Conservation (phyloP, 1,140 invertebrate species). For the Grapholita molesta region DNA sequence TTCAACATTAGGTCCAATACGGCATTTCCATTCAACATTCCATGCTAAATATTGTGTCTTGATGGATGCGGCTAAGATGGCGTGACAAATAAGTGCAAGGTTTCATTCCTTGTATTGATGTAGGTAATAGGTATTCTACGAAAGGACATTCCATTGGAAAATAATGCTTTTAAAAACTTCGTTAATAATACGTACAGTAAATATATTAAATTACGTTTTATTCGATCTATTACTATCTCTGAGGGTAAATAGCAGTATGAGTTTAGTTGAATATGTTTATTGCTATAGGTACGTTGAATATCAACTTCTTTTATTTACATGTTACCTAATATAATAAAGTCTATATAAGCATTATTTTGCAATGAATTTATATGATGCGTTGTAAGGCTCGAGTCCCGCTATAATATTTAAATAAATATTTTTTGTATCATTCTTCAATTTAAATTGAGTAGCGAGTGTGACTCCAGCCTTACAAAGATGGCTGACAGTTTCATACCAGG, state of each 20-base stretch:
- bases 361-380: conserved; percentile 23
- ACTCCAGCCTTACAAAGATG: conserved; percentile 7
- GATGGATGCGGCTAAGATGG: conserved; percentile 40
- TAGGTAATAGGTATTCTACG: no score
- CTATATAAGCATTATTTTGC: conserved; percentile 22
- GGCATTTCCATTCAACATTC: conserved; percentile 53
- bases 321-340: background rate
- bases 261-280: no score
- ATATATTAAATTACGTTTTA: background rate
- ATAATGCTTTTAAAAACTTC: background rate
- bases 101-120: conserved; percentile 37
- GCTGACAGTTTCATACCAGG: conserved; percentile 27
- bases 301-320: no score
- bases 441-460: no score
- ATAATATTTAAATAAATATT: no score
- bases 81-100: conserved; percentile 43
- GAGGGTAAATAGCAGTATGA: no score
- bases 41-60: conserved; percentile 48
- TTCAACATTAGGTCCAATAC: background rate
- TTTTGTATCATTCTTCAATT: no score
- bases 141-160: conserved; percentile 40
- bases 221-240: no score
- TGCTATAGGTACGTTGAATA: no score
- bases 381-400: background rate
- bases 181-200: background rate